Base-by-base conservation (phyloP, 2,888 invertebrate genomes). In the Cephus spinipes region DNA sequence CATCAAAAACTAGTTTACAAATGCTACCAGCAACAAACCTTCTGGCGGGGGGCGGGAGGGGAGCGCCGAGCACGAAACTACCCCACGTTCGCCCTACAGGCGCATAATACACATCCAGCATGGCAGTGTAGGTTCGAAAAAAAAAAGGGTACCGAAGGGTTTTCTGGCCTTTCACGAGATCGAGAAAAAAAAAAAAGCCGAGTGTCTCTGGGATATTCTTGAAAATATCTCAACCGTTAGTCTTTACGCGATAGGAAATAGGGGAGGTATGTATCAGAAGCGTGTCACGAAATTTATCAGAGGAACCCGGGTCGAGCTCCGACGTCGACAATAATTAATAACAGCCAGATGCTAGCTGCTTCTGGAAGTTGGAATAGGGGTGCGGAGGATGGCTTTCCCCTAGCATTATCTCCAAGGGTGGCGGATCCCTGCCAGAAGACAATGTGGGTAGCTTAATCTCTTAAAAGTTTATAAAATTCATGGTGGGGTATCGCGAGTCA, bases 1-100 rank as follows among this genome's bases (percentile, higher is more conserved):
- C 85, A 87, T 87, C 86, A 88, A 88, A 88, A 86, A 85, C 85
- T 86, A 85, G 85, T 88, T 88, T 86, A 87, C 88, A 87, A 88
- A 88, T 84, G 83, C 81, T 86, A 79, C 75, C 68, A 6, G 40
- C 40, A 40, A 40, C 40, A 15, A 40, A 40, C 15, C 15, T 40
- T 15, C 40, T 40, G 40, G 40, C 40, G 6, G 15, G 15, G 15
- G 79, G 83, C 30, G 35, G 73, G 1, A 1, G 12, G 35, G 36
- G 69, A 35, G 73, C 31, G 23, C 73, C 71, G 73, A 71, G 68
- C 76, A 76, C 76, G 74, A 73, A 55, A 74, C 74, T 73, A 73
- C 73, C 73, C 71, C 36, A 34, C 69, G 15, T 4, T 40, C 40
- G 40, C 6, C 40, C 40, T 40, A 40, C 40, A 15, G 40, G 15